These are phyloP conservation scores for Glaucidium brasilianum DNA, from an alignment of 2,113 vertebrate genomes.

Conservation along the genomic window DNA sequence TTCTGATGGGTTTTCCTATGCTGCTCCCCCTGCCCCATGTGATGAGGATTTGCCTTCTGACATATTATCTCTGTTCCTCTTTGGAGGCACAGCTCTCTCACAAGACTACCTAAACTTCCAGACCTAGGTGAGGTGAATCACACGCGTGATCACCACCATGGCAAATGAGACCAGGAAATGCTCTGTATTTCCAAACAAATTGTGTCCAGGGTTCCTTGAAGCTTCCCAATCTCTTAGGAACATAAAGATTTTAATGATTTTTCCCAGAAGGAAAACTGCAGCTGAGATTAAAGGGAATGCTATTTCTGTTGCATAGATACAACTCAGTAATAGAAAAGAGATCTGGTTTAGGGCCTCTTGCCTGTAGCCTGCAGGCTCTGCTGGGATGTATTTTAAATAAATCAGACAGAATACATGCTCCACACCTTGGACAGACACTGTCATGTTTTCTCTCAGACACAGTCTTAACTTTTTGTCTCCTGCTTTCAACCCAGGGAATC, in stretches of 20 bases:
- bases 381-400: background rate
- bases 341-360: background rate
- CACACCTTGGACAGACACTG: background rate
- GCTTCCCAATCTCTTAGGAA: background rate
- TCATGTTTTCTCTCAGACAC: background rate
- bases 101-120: background rate
- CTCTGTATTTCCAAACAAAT: background rate
- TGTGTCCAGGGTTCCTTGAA: background rate
- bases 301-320: background rate
- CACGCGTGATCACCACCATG: background rate
- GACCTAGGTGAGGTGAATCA: background rate
- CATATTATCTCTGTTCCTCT: background rate
- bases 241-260: background rate
- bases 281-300: background rate
- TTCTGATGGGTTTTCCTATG: background rate
- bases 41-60: background rate
- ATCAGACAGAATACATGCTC: background rate
- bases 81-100: background rate
- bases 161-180: background rate
- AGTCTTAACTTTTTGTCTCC: background rate
- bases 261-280: background rate
- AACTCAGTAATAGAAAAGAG: background rate
- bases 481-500: slow-evolving; percentile 82
- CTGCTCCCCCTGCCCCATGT: no score
- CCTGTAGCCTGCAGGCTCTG: background rate